Conservation (phyloP, 2,888 invertebrate species). For the Dinocampus coccinellae region DNA sequence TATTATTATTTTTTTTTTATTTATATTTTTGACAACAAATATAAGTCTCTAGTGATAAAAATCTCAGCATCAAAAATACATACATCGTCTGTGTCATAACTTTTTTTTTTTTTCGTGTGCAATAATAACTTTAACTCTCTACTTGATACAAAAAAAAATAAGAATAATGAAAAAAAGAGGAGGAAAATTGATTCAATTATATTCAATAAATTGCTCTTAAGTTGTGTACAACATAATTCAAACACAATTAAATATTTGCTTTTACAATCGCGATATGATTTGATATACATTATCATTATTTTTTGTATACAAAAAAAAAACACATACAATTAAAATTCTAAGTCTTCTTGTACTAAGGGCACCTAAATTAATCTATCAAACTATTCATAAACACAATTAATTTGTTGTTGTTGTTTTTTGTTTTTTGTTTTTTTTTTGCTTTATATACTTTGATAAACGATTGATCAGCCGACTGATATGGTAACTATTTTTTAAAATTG, state of each 20-base stretch:
- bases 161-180: not conserved
- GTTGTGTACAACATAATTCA: not conserved
- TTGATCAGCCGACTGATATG: not conserved
- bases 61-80: constrained; percentile 53
- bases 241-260: constrained; percentile 5
- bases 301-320: constrained; percentile 50
- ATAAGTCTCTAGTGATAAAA: constrained; percentile 2
- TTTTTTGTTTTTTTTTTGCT: not conserved
- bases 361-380: constrained; percentile 13
- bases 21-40: constrained; percentile 1
- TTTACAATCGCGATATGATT: constrained; percentile 14
- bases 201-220: not conserved
- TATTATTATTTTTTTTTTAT: not conserved
- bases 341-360: constrained; percentile 48
- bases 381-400: constrained; percentile 10
- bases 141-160: not conserved
- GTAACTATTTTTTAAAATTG: not conserved
- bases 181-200: too few relatives aligned
- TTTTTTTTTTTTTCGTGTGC: too few relatives aligned
- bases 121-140: too few relatives aligned
- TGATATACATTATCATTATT: not conserved
- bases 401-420: not conserved
- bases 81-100: too few relatives aligned
- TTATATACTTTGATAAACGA: not conserved
- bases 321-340: constrained; percentile 56